Evolutionary conservation across 2,113 vertebrate genomes (phyloP).

Genomic region (Pandion haliaetus): DNA sequence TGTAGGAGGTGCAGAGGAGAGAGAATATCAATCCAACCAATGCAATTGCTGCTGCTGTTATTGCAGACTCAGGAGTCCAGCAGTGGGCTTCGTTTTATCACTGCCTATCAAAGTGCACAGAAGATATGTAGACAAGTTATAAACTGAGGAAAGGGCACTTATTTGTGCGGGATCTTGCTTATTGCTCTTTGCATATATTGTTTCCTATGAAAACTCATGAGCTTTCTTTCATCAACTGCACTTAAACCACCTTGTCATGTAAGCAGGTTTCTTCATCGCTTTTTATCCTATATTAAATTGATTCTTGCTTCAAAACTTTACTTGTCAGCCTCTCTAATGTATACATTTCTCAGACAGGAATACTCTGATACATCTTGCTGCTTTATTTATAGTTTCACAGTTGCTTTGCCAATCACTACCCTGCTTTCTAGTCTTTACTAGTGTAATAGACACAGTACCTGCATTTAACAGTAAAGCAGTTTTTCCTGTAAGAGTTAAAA

Average conservation of each 20-base stretch:
- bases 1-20: background rate
- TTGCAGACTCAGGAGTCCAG: background rate
- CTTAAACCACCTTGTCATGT: background rate
- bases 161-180: background rate
- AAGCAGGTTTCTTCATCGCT: background rate
- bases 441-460: background rate
- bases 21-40: background rate
- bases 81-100: background rate
- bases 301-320: background rate
- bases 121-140: background rate
- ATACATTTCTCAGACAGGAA: background rate
- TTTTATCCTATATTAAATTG: background rate
- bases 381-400: background rate
- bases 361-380: background rate
- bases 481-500: background rate
- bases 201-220: background rate
- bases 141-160: background rate
- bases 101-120: background rate
- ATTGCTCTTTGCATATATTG: background rate
- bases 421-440: background rate
- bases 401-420: background rate
- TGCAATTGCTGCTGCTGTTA: background rate
- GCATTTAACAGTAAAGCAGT: background rate
- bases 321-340: background rate
- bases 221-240: background rate